Conservation (phyloP, 30 jellyfish, hydroid and myxozoan species). For the Aurelia sp. region DNA sequence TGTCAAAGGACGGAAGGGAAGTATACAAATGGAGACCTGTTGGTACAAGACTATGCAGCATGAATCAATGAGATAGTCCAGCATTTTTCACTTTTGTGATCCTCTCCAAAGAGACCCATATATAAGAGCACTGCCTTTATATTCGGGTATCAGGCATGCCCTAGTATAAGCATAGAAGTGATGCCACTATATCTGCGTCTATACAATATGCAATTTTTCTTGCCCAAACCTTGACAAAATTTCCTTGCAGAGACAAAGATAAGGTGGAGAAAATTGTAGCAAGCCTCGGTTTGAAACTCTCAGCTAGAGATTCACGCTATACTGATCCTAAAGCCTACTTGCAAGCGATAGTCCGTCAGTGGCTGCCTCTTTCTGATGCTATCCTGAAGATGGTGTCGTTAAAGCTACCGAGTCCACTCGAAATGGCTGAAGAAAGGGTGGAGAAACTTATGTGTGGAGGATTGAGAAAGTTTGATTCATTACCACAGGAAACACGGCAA, state of each 20-base stretch:
- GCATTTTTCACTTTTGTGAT: no score
- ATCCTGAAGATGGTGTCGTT: conserved; percentile 83
- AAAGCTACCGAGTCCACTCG: conserved; percentile 93
- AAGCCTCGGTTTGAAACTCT: conserved; percentile 78
- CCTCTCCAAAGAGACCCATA: no score
- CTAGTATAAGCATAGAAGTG: no score
- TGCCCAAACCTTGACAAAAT: background rate
- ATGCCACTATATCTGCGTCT: no score
- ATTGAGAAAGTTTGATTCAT: conserved; percentile 74
- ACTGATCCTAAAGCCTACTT: conserved; percentile 73
- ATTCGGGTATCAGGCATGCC: no score
- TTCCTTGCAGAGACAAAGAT: conserved; percentile 79
- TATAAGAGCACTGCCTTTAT: no score
- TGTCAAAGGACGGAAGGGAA: no score
- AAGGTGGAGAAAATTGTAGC: conserved; percentile 75
- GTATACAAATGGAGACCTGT: no score
- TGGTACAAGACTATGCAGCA: no score
- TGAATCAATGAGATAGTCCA: no score
- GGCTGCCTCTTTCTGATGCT: conserved; percentile 98
- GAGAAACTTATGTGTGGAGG: conserved; percentile 88
- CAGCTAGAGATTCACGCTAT: conserved; percentile 84
- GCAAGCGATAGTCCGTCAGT: conserved; percentile 92
- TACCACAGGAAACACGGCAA: conserved; percentile 73
- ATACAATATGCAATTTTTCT: no score
- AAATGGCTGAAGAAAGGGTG: conserved; percentile 77